Base-by-base conservation (phyloP, 2,113 vertebrate species). In the Tautogolabrus adspersus region DNA sequence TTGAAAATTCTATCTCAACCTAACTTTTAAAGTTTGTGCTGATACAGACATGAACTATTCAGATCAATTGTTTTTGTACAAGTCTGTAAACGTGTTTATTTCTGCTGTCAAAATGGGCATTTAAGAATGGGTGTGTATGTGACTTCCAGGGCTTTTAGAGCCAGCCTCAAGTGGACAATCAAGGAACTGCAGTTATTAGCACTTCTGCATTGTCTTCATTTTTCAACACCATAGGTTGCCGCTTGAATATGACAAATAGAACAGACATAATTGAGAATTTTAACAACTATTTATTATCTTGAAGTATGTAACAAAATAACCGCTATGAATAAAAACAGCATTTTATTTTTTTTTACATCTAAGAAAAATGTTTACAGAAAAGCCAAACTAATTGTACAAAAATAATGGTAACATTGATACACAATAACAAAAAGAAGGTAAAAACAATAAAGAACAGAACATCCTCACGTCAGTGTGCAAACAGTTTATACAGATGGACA, bases 381-480 rank as follows among this genome's bases (percentile, higher is more conserved):
- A 95, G 95, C 95, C 94, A 86, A 79, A 92, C 95, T 96, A 96
- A 95, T 94, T 88, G 91, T 95, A 94, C 90, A 94, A 93, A 94
- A 94, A 93, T 83, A 95, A 95, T 91, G 95, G 94, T 92, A 95
- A 91, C 86, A 89, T 81, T 71, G 91, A 89, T 88, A 91, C 80
- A 92, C 84, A 89, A 94, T 94, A 93, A 91, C 88, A 93, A 94
- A 93, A 94, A 91, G 95, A 93, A 81, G 69, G 77, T 87, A 83
- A 87, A 93, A 92, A 93, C 71, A 67, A 91, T 88, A 89, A 94
- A 90, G 89, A 94, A 93, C 89, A 88, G 81, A 93, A 94, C 93
- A 95, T 96, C 94, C 96, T 98, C 95, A 95, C 89, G 94, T 98
- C 96, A 96, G 95, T 98, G 97, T 98, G 97, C 97, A 98, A 99